Evolutionary conservation across 2,888 invertebrate genomes (phyloP).

Genomic region (Chalcosyrphus nemorum): DNA sequence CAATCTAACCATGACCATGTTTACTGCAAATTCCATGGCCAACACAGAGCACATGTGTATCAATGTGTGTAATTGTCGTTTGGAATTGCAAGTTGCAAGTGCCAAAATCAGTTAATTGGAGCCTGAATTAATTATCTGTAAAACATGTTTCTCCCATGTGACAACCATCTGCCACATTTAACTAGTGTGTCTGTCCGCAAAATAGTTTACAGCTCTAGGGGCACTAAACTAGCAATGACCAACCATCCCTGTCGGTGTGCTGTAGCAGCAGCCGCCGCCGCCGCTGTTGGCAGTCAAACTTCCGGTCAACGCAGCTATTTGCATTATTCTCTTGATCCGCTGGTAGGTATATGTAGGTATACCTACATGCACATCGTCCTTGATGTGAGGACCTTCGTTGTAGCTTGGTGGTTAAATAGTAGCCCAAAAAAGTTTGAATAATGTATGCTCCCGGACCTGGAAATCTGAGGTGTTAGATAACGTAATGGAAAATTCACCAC

Average conservation of each 20-base stretch:
- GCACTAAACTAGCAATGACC: constrained; percentile 42
- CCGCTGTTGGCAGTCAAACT: constrained; percentile 28
- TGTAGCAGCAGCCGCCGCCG: neutral
- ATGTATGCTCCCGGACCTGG: constrained; percentile 32
- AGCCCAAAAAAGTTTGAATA: constrained; percentile 42
- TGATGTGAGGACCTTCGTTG: constrained; percentile 29
- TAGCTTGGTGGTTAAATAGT: constrained; percentile 36
- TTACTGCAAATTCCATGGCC: constrained; percentile 42
- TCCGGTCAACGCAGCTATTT: constrained; percentile 57
- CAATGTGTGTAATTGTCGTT: constrained; percentile 57
- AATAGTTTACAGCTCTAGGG: constrained; percentile 61
- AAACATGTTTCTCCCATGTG: constrained; percentile 70
- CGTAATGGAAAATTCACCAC: constrained; percentile 43
- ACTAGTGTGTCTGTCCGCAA: constrained; percentile 60
- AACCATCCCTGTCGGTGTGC: neutral
- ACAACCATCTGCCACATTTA: constrained; percentile 66
- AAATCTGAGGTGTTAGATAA: constrained; percentile 68
- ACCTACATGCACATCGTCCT: constrained; percentile 17
- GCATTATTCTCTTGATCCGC: constrained; percentile 19
- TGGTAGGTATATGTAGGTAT: neutral
- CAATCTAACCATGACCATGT: neutral
- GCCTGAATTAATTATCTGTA: constrained; percentile 72
- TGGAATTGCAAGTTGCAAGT: constrained; percentile 62
- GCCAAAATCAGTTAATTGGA: constrained; percentile 73
- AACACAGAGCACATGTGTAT: constrained; percentile 13